phyloP scores from a whole-genome alignment of 1,140 invertebrate species.

The Pemphigus obesinymphae region DNA sequence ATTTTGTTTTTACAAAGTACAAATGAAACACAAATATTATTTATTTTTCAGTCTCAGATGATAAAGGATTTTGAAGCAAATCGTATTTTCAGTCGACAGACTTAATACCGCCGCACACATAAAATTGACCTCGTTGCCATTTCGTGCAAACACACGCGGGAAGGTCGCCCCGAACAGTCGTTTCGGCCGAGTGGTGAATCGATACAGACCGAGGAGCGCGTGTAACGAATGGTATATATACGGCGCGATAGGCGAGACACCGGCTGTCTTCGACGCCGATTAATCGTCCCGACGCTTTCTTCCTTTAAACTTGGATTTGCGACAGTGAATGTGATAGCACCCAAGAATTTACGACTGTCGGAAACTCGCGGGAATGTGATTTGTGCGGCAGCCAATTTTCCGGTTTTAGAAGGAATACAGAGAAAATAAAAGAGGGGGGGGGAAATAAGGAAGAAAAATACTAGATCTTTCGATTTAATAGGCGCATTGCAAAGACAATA shows the following conservation, averaged over 20 bases:
- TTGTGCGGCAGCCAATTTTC: not conserved
- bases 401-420: not conserved
- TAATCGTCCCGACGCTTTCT: not conserved
- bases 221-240: not conserved
- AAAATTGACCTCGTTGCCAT: not conserved
- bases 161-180: not conserved
- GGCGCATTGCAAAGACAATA: not conserved
- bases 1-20: no score
- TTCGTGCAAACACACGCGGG: not conserved
- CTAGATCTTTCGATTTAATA: not conserved
- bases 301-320: not conserved
- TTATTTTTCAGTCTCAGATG: not conserved
- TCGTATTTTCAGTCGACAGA: not conserved
- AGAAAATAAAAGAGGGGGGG: not conserved
- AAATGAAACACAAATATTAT: no score
- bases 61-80: not conserved
- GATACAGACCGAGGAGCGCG: not conserved
- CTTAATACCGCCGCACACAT: not conserved
- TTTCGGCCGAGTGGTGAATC: not conserved
- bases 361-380: constrained; percentile 2
- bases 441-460: not conserved
- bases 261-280: not conserved
- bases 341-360: not conserved
- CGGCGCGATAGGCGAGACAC: not conserved
- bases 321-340: not conserved